Evolutionary conservation across 2,888 invertebrate genomes (phyloP).

Genomic region (Campaea margaritaria): DNA sequence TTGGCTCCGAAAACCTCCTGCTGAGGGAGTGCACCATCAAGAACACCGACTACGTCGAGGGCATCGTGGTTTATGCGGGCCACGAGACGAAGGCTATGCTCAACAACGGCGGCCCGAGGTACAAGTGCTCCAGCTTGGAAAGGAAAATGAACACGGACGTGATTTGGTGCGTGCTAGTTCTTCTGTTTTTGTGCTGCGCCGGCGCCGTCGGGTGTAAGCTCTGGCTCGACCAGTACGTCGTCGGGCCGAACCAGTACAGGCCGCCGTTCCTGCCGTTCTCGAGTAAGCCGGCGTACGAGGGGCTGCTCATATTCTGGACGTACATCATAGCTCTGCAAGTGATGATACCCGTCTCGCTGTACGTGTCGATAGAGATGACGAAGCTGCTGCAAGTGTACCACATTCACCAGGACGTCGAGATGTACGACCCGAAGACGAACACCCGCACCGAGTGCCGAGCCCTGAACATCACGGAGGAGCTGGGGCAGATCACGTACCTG

Average conservation of each 20-base stretch:
- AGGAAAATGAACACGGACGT: constrained; percentile 98
- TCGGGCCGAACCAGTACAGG: constrained; percentile 69
- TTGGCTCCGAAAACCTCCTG: constrained; percentile 95
- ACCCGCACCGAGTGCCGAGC: constrained; percentile 93
- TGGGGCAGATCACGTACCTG: constrained; percentile 95
- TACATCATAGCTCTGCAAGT: constrained; percentile 98
- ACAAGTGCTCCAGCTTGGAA: constrained; percentile 96
- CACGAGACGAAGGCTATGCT: constrained; percentile 99
- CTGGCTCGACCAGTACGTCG: constrained; percentile 89
- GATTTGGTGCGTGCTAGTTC: constrained; percentile 97
- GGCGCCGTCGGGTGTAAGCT: constrained; percentile 96
- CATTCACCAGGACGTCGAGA: constrained; percentile 94
- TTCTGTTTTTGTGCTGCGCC: constrained; percentile 94
- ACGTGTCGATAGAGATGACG: constrained; percentile 98
- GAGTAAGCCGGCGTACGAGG: constrained; percentile 88
- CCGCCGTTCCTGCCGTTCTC: constrained; percentile 88
- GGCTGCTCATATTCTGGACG: constrained; percentile 96
- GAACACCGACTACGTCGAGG: constrained; percentile 98
- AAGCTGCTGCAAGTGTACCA: constrained; percentile 98
- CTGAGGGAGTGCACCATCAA: constrained; percentile 97
- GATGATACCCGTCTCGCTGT: constrained; percentile 98
- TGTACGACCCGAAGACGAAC: constrained; percentile 94
- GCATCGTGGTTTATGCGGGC: constrained; percentile 98
- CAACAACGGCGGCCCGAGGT: constrained; percentile 97
- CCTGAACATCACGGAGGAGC: constrained; percentile 98